Conservation (phyloP, 2,888 invertebrate genomes). For the Hirtodrosophila confusa region DNA sequence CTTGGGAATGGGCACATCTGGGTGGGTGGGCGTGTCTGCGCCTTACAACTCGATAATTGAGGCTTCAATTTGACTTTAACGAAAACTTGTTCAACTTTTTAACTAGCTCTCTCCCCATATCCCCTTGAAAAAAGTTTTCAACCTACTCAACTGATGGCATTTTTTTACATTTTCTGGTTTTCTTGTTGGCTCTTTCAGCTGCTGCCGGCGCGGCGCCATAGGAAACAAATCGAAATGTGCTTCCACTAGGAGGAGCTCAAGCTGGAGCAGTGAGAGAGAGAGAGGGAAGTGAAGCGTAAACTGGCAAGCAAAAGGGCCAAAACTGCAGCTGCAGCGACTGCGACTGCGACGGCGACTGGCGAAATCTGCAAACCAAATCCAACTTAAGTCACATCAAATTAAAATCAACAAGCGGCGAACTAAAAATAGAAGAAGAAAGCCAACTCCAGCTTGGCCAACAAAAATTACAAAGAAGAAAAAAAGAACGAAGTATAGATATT, state of each 20-base stretch:
- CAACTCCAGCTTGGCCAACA: conserved; percentile 43
- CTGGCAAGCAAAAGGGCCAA: conserved; percentile 37
- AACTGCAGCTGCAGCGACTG: conserved; percentile 35
- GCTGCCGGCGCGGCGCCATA: conserved; percentile 33
- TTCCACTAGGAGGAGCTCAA: conserved; percentile 39
- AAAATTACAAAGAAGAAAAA: conserved; percentile 31
- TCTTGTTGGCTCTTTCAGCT: conserved; percentile 36
- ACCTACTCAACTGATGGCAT: conserved; percentile 54
- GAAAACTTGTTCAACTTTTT: conserved; percentile 72
- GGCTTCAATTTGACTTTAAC: conserved; percentile 78
- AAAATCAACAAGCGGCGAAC: conserved; percentile 74
- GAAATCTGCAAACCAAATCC: conserved; percentile 76
- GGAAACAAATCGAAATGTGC: conserved; percentile 59
- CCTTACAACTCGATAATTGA: conserved; percentile 78
- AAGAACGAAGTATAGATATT: conserved; percentile 10
- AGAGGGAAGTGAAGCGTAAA: conserved; percentile 36
- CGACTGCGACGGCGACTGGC: conserved; percentile 31
- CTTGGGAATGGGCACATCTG: conserved; percentile 57
- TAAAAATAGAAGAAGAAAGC: conserved; percentile 22
- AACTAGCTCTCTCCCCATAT: conserved; percentile 56
- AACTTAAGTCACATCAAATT: conserved; percentile 80
- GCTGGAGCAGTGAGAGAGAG: conserved; percentile 24
- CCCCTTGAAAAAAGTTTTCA: conserved; percentile 58
- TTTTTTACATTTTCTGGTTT: conserved; percentile 19
- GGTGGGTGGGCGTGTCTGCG: conserved; percentile 46